Conservation (phyloP, 2,888 invertebrate species). For the Griposia aprilina region DNA sequence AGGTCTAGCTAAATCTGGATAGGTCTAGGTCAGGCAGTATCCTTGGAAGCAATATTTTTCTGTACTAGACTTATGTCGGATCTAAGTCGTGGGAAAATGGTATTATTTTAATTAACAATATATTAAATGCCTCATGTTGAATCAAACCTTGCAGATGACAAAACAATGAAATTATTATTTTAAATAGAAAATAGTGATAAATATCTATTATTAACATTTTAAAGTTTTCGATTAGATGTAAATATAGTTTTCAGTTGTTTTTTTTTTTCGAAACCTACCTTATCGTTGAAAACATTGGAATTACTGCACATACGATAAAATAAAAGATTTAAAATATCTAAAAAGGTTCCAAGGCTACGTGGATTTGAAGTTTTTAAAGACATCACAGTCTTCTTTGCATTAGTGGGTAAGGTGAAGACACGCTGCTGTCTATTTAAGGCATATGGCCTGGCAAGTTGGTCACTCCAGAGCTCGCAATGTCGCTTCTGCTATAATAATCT, state of each 20-base stretch:
- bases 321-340: background rate
- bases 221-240: background rate
- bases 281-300: background rate
- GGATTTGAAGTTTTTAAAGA: background rate
- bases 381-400: background rate
- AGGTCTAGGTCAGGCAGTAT: constrained; percentile 46
- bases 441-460: background rate
- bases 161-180: background rate
- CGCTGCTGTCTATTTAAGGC: background rate
- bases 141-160: background rate
- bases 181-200: background rate
- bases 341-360: background rate
- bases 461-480: background rate
- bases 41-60: background rate
- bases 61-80: background rate
- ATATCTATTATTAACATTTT: background rate
- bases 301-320: background rate
- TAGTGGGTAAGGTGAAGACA: background rate
- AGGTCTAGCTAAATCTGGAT: constrained; percentile 4
- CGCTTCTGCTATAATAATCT: constrained; percentile 49
- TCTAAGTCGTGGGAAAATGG: background rate
- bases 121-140: background rate
- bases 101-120: background rate
- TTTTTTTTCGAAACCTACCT: background rate
- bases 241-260: background rate